Conservation (phyloP, 2,888 invertebrate genomes). For the Hyles lineata region DNA sequence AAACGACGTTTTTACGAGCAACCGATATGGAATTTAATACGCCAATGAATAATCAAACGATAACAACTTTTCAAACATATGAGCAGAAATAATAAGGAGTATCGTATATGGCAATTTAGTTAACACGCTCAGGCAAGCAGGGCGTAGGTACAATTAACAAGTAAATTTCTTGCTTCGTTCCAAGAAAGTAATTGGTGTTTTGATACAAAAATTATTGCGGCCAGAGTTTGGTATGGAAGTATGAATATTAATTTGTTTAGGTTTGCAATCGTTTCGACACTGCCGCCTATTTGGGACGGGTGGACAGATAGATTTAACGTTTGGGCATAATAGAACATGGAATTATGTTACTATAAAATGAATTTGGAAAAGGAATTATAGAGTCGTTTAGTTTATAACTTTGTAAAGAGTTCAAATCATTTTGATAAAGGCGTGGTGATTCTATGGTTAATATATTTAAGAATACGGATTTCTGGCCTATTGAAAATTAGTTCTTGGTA, state of each 20-base stretch:
- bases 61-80: neutral
- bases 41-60: constrained; percentile 1
- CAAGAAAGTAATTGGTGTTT: constrained; percentile 14
- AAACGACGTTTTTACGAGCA: neutral
- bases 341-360: neutral
- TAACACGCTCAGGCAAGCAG: neutral
- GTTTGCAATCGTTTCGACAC: constrained; percentile 23
- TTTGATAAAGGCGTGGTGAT: too few relatives aligned
- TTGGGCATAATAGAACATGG: neutral
- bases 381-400: neutral
- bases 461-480: too few relatives aligned
- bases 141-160: neutral
- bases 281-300: constrained; percentile 28
- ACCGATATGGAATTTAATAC: constrained; percentile 7
- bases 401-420: neutral
- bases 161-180: neutral
- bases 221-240: neutral
- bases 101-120: neutral
- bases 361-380: neutral
- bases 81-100: neutral
- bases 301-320: neutral
- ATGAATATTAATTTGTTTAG: constrained; percentile 2
- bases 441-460: too few relatives aligned
- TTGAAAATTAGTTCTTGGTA: too few relatives aligned
- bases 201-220: constrained; percentile 7